These are phyloP conservation scores for Tribolium castaneum DNA, from an alignment of 1,140 invertebrate species.

Conservation along the genomic window DNA sequence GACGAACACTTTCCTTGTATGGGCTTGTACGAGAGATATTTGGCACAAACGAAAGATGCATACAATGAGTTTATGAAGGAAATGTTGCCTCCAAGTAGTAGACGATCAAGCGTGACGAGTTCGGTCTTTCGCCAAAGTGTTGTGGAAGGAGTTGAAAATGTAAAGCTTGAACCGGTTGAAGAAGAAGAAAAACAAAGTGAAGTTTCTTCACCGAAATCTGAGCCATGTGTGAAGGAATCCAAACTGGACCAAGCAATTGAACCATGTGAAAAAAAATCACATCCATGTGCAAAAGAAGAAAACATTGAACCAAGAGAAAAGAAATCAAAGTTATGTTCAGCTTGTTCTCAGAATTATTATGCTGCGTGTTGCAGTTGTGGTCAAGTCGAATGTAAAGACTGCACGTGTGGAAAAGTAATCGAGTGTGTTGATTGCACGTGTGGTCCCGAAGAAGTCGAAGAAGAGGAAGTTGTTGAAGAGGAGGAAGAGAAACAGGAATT, in stretches of 20 bases:
- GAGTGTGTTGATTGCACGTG: constrained; percentile 11
- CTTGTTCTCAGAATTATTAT: neutral
- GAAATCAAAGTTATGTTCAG: neutral
- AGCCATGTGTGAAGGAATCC: neutral
- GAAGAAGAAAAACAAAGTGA: constrained; percentile 5
- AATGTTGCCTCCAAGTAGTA: neutral
- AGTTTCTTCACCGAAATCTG: neutral
- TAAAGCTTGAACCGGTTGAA: neutral
- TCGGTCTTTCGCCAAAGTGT: neutral
- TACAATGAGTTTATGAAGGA: constrained; percentile 52
- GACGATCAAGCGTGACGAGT: neutral
- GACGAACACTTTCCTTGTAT: constrained; percentile 52
- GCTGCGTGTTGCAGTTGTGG: neutral
- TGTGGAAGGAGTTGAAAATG: neutral
- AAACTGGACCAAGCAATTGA: neutral
- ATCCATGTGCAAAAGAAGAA: neutral
- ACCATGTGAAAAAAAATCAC: neutral
- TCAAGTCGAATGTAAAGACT: neutral
- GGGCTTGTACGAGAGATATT: constrained; percentile 47
- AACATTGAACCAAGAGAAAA: neutral
- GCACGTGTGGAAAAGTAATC: neutral
- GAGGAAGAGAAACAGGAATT: constrained; percentile 1
- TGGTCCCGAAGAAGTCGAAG: neutral
- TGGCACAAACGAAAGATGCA: constrained; percentile 14
- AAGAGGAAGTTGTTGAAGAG: neutral